Percentiles rank a stretch among this genome's conserved stretches.
Conservation (phyloP, 2,888 invertebrate species). For the Lepidocyrtinus sp. region DNA sequence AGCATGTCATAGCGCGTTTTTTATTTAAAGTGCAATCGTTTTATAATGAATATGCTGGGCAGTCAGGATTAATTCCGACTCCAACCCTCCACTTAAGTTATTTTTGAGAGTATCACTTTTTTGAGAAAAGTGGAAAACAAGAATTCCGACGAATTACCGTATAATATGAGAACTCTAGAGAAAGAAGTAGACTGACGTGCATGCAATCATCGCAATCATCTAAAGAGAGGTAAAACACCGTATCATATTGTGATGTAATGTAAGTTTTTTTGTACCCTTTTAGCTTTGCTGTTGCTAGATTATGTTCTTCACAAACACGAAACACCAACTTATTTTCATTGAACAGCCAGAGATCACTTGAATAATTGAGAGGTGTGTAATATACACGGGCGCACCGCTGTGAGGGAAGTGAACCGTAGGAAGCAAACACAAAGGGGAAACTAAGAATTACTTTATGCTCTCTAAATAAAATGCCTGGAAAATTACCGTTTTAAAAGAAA, state of each 20-base stretch:
- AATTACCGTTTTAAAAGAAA: conserved; percentile 10
- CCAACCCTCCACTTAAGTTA: too few species aligned
- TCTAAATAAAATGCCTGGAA: conserved; percentile 2
- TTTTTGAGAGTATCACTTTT: too few species aligned
- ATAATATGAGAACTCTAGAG: conserved; percentile 16
- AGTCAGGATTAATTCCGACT: conserved; percentile 1
- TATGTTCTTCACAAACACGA: conserved; percentile 49
- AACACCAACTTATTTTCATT: conserved; percentile 17
- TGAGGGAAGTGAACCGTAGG: conserved; percentile 25
- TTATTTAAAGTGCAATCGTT: too few species aligned
- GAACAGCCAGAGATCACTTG: conserved; percentile 38
- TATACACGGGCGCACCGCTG: conserved; percentile 35
- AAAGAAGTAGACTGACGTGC: conserved; percentile 36
- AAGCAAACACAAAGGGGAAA: not conserved
- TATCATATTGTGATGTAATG: not conserved
- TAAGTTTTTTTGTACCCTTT: conserved; percentile 25
- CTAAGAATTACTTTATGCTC: not conserved
- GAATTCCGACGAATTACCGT: conserved; percentile 49
- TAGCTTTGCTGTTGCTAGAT: conserved; percentile 8
- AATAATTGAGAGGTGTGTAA: conserved; percentile 52
- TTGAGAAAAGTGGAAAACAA: conserved; percentile 23
- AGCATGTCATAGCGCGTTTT: too few species aligned
- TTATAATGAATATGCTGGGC: too few species aligned
- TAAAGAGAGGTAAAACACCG: too few species aligned
- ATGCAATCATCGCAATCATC: conserved; percentile 41